Percentiles rank a stretch among this genome's conserved stretches.
Conservation (phyloP, 2,888 invertebrate species). For the Eristalinus sepulchralis region DNA sequence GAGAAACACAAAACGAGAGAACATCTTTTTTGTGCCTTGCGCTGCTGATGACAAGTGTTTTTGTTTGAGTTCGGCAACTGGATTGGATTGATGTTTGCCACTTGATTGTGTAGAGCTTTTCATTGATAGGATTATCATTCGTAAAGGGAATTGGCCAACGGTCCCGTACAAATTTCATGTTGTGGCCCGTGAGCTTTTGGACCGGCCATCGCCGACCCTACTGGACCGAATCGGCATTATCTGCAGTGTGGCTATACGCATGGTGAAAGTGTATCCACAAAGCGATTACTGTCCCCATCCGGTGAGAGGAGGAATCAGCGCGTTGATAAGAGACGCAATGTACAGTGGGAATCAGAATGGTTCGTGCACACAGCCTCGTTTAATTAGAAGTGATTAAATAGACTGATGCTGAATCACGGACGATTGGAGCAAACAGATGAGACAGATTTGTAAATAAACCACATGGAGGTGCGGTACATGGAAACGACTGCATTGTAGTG, state of each 20-base stretch:
- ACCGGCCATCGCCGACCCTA: neutral
- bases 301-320: neutral
- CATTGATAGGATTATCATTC: slow-evolving; percentile 52
- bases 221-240: slow-evolving; percentile 15
- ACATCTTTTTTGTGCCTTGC: neutral
- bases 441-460: neutral
- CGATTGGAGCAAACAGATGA: neutral
- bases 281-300: neutral
- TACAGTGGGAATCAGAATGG: neutral
- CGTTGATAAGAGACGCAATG: neutral
- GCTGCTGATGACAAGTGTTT: slow-evolving; percentile 4
- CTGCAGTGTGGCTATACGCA: slow-evolving; percentile 2
- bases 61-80: slow-evolving; percentile 18
- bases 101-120: slow-evolving; percentile 49
- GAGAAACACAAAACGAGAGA: neutral
- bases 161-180: neutral
- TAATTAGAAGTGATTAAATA: neutral
- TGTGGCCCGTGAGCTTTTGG: slow-evolving; percentile 7
- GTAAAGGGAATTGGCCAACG: neutral
- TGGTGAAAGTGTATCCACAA: slow-evolving; percentile 5
- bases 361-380: neutral
- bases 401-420: neutral
- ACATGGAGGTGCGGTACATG: too few species aligned
- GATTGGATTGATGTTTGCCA: slow-evolving; percentile 34
- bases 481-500: too few species aligned